Conservation (phyloP, 2,888 invertebrate genomes). For the Dicycla oo region DNA sequence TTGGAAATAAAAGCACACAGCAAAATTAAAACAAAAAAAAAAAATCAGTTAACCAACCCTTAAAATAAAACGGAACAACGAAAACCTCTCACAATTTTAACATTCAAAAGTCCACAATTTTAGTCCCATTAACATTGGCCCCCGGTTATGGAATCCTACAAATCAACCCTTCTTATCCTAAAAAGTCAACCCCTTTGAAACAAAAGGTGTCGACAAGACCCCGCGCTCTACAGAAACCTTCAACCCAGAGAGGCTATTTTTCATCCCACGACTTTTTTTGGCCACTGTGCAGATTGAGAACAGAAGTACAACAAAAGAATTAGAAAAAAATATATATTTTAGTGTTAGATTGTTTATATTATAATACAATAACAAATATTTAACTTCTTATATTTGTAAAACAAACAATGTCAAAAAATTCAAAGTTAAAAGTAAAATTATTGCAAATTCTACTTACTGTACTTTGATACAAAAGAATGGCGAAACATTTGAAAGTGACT, state of each 20-base stretch:
- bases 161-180: slow-evolving; percentile 69
- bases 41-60: neutral
- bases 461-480: neutral
- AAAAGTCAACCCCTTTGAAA: slow-evolving; percentile 71
- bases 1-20: neutral
- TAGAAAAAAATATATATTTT: no score
- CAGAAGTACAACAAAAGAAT: slow-evolving; percentile 41
- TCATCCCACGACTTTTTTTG: slow-evolving; percentile 62
- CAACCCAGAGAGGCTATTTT: slow-evolving; percentile 65
- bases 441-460: no score
- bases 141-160: slow-evolving; percentile 61
- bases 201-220: slow-evolving; percentile 77
- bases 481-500: neutral
- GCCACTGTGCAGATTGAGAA: slow-evolving; percentile 36
- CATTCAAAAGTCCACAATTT: slow-evolving; percentile 41
- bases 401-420: no score
- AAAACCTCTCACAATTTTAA: slow-evolving; percentile 35
- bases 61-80: slow-evolving; percentile 14
- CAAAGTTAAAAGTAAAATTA: no score
- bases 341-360: no score
- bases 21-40: slow-evolving; percentile 1
- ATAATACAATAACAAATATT: no score
- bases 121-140: slow-evolving; percentile 50
- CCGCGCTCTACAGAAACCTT: slow-evolving; percentile 67
- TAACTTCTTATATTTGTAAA: no score